Evolutionary conservation across 2,797 vertebrate species (phyloP).

Genomic region (Adelosebastes latens): DNA sequence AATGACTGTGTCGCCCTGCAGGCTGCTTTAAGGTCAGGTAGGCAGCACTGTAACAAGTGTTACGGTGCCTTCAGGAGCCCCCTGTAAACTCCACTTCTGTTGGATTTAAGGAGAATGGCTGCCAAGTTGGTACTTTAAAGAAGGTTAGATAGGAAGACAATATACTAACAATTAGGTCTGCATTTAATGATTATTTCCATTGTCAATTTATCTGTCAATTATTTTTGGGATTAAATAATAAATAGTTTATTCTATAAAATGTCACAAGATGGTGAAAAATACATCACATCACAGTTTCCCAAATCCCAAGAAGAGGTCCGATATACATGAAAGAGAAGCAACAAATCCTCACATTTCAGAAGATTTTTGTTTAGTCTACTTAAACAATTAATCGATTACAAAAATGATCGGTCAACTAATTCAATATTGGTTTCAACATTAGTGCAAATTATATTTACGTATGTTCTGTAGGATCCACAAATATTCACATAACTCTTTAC

Average conservation of each 20-base stretch:
- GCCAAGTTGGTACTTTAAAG: accelerated
- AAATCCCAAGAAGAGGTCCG: not conserved
- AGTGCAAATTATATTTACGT: not conserved
- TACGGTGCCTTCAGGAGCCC: constrained; percentile 31
- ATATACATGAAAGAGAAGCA: not conserved
- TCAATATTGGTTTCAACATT: not conserved
- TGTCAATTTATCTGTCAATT: not conserved
- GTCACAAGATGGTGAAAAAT: not conserved
- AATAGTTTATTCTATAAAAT: not conserved
- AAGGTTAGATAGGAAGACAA: not conserved
- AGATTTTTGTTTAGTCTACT: not conserved
- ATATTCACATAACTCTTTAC: not conserved
- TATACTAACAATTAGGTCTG: not conserved
- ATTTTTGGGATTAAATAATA: not conserved
- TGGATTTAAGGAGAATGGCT: not conserved
- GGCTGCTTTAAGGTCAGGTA: constrained; percentile 47
- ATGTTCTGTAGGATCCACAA: not conserved
- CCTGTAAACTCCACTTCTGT: not conserved
- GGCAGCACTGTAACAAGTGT: constrained; percentile 32
- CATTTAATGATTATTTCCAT: not conserved
- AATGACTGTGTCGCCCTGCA: constrained; percentile 51
- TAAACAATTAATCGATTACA: not conserved
- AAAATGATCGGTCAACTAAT: not conserved
- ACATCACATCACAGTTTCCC: not conserved
- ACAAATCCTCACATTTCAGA: no score